Base-by-base conservation (phyloP, 2,888 invertebrate genomes). In the Aspidiotus rigidus region DNA sequence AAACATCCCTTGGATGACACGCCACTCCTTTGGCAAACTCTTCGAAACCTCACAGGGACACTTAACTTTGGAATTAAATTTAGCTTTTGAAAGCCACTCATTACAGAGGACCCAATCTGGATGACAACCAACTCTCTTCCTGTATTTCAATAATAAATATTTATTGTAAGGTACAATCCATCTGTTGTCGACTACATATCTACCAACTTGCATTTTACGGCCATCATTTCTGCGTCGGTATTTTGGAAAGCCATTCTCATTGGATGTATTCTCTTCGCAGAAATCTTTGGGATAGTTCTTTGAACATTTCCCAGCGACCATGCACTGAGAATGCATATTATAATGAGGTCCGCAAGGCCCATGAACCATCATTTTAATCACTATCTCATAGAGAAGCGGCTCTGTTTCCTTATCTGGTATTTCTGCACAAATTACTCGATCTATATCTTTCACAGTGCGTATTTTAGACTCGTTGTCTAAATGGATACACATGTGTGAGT, bases 391-490 rank as follows among this genome's bases (percentile, higher is more conserved):
- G 3, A 78, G 64, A 7, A 57, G 62, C 8, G 74, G 73, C 72
- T 75, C 72, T 57, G 16, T 13, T 8, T 73, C 59, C 16, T 72
- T 71, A 64, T 77, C 71, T 1, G 77, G 76, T 28, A 78, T 69
- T 71, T 76, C 76, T 6, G 55, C 55, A 28, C 54, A 15, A 64
- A 64, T 13, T 3, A 64, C 13, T 7, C 2, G 7, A 28, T 55
- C 55, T 15, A 64, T 7, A 40, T 64, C 64, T 0, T 55, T 54
- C 0, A 42, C 62, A 7, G 55, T 54, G 7, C n/a, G 11, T 2
- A 64, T 40, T 55, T 64, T 64, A 11, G 7, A 13, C 5, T 13
- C 64, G 3, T 39, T 55, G 44, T 2, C 10, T 44, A 66, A n/a
- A 13, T n/a, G 7, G 6, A 64, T 7, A 28, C 53, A 5, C 8